A percentile compares a stretch with the other conserved stretches of the same genome.
Conservation (phyloP, 2,888 invertebrate species). For the Zygaena filipendulae region DNA sequence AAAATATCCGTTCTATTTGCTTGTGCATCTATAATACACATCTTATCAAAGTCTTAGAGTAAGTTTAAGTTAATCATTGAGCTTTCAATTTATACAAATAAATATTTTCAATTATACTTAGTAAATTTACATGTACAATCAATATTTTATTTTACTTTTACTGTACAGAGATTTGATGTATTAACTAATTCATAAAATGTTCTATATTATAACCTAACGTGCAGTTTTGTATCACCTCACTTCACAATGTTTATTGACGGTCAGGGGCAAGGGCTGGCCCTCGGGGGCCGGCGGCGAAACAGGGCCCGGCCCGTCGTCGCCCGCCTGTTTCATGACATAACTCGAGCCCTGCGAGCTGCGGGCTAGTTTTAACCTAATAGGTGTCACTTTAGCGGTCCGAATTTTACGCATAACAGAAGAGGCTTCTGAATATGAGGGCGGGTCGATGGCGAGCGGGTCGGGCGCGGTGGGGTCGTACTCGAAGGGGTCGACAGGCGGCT, state of each 20-base stretch:
- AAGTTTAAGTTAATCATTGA: conserved; percentile 65
- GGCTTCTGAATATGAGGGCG: conserved; percentile 46
- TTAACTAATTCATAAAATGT: conserved; percentile 18
- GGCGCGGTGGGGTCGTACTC: conserved; percentile 56
- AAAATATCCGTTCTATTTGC: no score
- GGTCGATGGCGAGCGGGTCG: conserved; percentile 53
- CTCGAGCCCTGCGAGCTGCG: conserved; percentile 82
- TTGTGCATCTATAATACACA: no score
- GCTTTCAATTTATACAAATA: conserved; percentile 67
- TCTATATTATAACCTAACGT: conserved; percentile 20
- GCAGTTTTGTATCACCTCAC: conserved; percentile 82
- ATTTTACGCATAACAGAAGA: conserved; percentile 63
- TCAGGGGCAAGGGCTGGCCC: conserved; percentile 41
- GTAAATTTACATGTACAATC: conserved; percentile 41
- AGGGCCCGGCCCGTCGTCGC: conserved; percentile 20
- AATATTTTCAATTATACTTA: conserved; percentile 46
- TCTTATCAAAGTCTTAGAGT: conserved; percentile 46
- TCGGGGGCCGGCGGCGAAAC: conserved; percentile 17
- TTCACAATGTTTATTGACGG: conserved; percentile 84
- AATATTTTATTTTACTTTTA: conserved; percentile 27
- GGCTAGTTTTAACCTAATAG: conserved; percentile 86
- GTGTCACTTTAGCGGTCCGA: conserved; percentile 76
- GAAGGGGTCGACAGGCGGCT: conserved; percentile 47
- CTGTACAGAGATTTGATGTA: conserved; percentile 31
- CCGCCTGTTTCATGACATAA: conserved; percentile 67